Base-by-base conservation (phyloP, 2,888 invertebrate species). In the Drosophila hawaiiensis region DNA sequence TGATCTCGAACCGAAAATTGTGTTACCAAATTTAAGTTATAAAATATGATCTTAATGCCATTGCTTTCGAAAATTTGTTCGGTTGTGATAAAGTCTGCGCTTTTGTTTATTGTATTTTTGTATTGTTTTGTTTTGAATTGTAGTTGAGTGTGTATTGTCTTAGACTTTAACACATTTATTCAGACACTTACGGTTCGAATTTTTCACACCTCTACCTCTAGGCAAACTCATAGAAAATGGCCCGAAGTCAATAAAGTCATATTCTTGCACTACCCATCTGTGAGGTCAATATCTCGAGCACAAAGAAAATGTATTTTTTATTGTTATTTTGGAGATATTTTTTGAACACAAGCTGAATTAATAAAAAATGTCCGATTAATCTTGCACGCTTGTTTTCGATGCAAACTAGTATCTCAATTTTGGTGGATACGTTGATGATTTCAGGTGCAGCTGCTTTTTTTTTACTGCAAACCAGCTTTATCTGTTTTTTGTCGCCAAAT, bases 401-500 rank as follows among this genome's bases (percentile, higher is more conserved):
- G 25, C 39, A 64, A 59, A 47, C 55, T 39, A 3, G 22, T 56
- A 33, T 43, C 33, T 31, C 14, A 31, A 19, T 25, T 62, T 25
- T 55, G 1, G 14, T 56, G 9, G 19, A 22, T 50, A 50, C 33
- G 19, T n/a, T 22, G 37, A 41, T 41, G 35, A 54, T 25, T 29
- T 25, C 19, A 29, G 25, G 1, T 41, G 19, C 56, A 41, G 56
- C 3, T 41, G 41, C 4, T 49, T 54, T 31, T 54, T 29, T 31
- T 54, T 39, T 39, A 55, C 22, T 28, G 41, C 49, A 50, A 69
- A 41, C 33, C 54, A 12, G 69, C 29, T 50, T 53, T 37, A 28
- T 25, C 22, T n/a, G 29, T 22, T 35, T 35, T 50, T 29, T 35
- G 19, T 39, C 39, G 41, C 39, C 16, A 31, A 43, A 31, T 58